Evolutionary conservation across 2,888 invertebrate species (phyloP).

Genomic region (Camponotus fellah): DNA sequence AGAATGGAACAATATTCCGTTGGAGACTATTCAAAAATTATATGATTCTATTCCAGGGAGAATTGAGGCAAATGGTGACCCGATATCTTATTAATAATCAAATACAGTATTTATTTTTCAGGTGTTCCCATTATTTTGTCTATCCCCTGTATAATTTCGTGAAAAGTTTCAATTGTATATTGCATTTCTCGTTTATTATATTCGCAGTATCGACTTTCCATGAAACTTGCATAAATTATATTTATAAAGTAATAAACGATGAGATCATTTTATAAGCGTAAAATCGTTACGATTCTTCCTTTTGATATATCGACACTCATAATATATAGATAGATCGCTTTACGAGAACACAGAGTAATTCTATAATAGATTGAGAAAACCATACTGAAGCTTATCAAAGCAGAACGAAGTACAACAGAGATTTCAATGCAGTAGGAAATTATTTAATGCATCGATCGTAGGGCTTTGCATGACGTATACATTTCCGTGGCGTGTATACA

Average conservation of each 20-base stretch:
- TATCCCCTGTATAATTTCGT: neutral
- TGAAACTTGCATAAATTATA: constrained; percentile 5
- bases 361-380: constrained; percentile 37
- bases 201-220: neutral
- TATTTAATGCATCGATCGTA: constrained; percentile 68
- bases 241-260: constrained; percentile 3
- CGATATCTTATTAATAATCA: no score
- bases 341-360: neutral
- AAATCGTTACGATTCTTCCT: constrained; percentile 10
- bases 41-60: no score
- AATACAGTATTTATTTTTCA: no score
- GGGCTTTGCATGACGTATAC: constrained; percentile 46
- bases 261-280: neutral
- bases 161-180: neutral
- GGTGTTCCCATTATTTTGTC: no score
- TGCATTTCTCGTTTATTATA: neutral
- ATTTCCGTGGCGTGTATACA: constrained; percentile 35
- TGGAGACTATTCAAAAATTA: no score
- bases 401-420: constrained; percentile 16
- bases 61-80: no score
- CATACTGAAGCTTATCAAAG: neutral
- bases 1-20: no score
- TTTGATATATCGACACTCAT: constrained; percentile 30
- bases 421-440: constrained; percentile 54
- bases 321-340: neutral